Base-by-base conservation (phyloP, 2,888 invertebrate species). In the Papilio protenor region DNA sequence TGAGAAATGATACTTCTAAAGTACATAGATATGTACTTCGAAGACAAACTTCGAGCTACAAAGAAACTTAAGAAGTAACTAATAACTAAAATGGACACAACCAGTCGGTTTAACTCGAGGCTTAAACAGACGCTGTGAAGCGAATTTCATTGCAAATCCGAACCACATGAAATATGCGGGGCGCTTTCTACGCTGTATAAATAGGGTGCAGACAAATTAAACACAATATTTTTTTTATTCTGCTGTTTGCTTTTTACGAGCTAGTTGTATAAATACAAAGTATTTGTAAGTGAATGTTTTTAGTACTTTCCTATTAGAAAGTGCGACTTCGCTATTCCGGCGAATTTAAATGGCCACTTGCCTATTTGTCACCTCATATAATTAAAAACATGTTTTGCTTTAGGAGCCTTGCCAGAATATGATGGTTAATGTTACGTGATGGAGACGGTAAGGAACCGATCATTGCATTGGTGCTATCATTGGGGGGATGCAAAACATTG, bases 91-190 rank as follows among this genome's bases (percentile, higher is more conserved):
- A 59, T 18, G 21, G 21, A 64, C 59, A 57, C n/a, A 1, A 6
- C 5, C n/a, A 61, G 33, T 49, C 71, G 33, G 61, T 76, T 0
- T 21, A 61, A 61, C 40, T 59, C 40, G 49, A 61, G 71, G 21
- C 71, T 76, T 76, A 52, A 27, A 64, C 80, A 74, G 45, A 71
- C 64, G 57, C 79, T 52, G 77, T 82, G 81, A 82, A 81, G 83
- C 83, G 82, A 83, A 83, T 85, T 85, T 83, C 83, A 84, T 84
- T 84, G 82, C 83, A 80, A 82, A 78, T 80, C 80, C 80, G 80
- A 79, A 80, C 81, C 74, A 84, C 86, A 87, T 87, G 82, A 87
- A 86, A 85, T 85, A 87, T 86, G 79, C 77, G 79, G 76, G 79
- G 80, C 80, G 80, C 79, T 81, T 80, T 82, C 83, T 80, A 73